Evolutionary conservation across 2,113 vertebrate genomes (phyloP), one percentile per base, ranked within the genome.

Genomic region (Gymnobelideus leadbeateri): DNA sequence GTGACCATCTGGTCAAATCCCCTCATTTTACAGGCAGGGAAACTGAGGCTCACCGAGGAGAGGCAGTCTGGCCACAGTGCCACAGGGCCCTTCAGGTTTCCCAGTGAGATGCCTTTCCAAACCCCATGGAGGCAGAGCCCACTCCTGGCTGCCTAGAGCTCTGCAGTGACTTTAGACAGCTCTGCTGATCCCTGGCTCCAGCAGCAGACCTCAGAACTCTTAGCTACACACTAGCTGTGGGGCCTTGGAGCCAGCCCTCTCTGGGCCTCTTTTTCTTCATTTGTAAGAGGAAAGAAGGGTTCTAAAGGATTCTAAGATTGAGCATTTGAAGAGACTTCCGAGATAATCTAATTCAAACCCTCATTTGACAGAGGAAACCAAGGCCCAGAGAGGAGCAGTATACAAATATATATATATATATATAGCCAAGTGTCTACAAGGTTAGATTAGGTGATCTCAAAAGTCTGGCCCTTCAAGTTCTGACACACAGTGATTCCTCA

Each of bases 1-100:
- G 7, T 21, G 68, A 84, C 57, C 16, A 21, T 21, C n/a, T 84
- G 4, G 2, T 23, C n/a, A 19, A 7, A 43, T 84, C 19, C n/a
- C 16, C 7, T 84, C 16, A 21, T 97, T 96, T 96, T 96, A 97
- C 96, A 98, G 97, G 94, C 84, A 91, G 95, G 90, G 54, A 90
- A 93, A 95, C 91, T 25, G 94, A 84, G 68, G 95, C 92, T 94
- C 95, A 93, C 95, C 43, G 14, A 93, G 3, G 90, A 89, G 89
- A 52, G 68, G 93, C 47, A 51, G 89, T 43, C 94, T 91, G 54
- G 91, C 89, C 94, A 46, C 55, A 57, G 31, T 26, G 37, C 61
- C 61, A 19, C 37, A 8, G 31, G 31, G 61, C 8, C 49, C 47
- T 3, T 10, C 31, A 16, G 61, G 61, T 14, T 28, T 57, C 55